Evolutionary conservation across 1,140 invertebrate genomes (phyloP).

Genomic region (Leucophenga varia): DNA sequence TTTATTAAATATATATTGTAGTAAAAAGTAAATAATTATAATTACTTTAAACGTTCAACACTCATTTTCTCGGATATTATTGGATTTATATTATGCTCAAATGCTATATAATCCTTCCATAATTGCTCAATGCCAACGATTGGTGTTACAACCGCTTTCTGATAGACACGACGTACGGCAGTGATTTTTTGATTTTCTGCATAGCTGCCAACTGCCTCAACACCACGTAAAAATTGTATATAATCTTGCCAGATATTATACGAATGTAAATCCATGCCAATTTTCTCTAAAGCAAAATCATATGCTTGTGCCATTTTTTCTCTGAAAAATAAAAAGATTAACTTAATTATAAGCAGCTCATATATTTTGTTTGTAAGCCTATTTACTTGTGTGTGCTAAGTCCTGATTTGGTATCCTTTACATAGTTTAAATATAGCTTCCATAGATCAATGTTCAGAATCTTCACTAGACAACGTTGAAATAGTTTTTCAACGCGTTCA

Average conservation of each 20-base stretch:
- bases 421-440: slow-evolving; percentile 96
- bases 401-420: slow-evolving; percentile 95
- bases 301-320: slow-evolving; percentile 99
- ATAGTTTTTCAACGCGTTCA: slow-evolving; percentile 98
- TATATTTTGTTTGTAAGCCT: not conserved
- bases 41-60: slow-evolving; percentile 57
- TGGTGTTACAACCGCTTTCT: slow-evolving; percentile 92
- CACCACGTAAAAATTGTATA: slow-evolving; percentile 94
- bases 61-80: slow-evolving; percentile 80
- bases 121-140: slow-evolving; percentile 97
- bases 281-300: slow-evolving; percentile 98
- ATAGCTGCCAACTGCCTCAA: slow-evolving; percentile 96
- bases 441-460: slow-evolving; percentile 98
- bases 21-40: not conserved
- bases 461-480: slow-evolving; percentile 97
- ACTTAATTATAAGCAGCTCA: not conserved
- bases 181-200: slow-evolving; percentile 99
- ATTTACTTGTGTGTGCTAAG: slow-evolving; percentile 90
- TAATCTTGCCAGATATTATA: slow-evolving; percentile 98
- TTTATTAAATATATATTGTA: not conserved
- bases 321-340: slow-evolving; percentile 58
- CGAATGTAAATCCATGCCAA: slow-evolving; percentile 96
- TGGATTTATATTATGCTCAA: slow-evolving; percentile 93
- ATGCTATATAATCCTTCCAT: slow-evolving; percentile 98
- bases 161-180: slow-evolving; percentile 95